Percentiles rank a stretch among this genome's conserved stretches.
phyloP scores from a whole-genome alignment of 2,797 vertebrate species.

The Clarias platycephalus region DNA sequence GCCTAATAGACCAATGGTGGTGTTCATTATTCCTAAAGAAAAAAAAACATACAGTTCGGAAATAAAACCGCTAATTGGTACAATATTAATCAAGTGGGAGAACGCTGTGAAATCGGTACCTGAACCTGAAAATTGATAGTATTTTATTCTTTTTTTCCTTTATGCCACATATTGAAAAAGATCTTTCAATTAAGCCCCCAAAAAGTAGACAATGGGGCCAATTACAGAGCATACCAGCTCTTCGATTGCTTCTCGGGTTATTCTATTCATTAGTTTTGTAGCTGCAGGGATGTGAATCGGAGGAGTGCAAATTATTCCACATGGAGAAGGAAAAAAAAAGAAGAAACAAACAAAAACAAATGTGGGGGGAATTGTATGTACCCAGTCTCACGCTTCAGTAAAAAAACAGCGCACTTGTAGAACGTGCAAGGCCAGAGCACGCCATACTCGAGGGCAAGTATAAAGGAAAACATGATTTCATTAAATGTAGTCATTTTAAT shows the following conservation, averaged over 20 bases:
- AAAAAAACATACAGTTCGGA: neutral
- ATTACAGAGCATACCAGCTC: slow-evolving; percentile 62
- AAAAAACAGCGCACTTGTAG: slow-evolving; percentile 56
- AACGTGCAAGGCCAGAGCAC: slow-evolving; percentile 38
- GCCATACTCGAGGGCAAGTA: slow-evolving; percentile 52
- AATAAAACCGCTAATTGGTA: neutral
- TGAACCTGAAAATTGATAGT: slow-evolving; percentile 30
- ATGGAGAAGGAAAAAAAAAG: slow-evolving; percentile 36
- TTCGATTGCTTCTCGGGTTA: slow-evolving; percentile 43
- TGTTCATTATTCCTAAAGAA: neutral
- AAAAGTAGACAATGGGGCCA: slow-evolving; percentile 59
- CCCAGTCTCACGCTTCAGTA: slow-evolving; percentile 51
- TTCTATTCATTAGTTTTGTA: slow-evolving; percentile 60
- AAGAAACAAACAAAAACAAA: neutral
- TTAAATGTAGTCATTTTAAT: slow-evolving; percentile 28
- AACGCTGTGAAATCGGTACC: neutral
- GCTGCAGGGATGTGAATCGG: slow-evolving; percentile 50
- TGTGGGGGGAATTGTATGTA: slow-evolving; percentile 30
- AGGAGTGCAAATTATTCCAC: slow-evolving; percentile 59
- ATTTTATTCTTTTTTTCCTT: neutral
- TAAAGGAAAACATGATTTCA: slow-evolving; percentile 38
- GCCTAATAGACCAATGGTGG: neutral
- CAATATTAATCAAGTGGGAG: neutral
- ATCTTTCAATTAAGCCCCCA: slow-evolving; percentile 53
- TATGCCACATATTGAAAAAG: slow-evolving; percentile 27